Conservation (phyloP, 2,888 invertebrate genomes). For the Chirona hameri region DNA sequence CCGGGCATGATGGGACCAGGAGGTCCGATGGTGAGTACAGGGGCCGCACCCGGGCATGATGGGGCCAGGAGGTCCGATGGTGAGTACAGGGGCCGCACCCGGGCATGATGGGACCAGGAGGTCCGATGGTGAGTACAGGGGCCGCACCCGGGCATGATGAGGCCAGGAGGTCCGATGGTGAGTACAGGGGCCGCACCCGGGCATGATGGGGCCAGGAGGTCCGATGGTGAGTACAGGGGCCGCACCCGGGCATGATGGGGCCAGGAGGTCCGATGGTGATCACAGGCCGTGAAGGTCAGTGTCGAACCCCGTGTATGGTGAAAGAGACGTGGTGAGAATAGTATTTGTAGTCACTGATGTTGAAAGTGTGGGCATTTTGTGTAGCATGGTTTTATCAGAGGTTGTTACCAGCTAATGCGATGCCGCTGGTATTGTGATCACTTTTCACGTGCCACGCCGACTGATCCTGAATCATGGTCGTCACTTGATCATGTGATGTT, state of each 20-base stretch:
- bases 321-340: too few species aligned
- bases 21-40: slow-evolving; percentile 46
- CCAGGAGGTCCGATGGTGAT: slow-evolving; percentile 45
- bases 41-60: slow-evolving; percentile 60
- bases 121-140: slow-evolving; percentile 51
- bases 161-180: slow-evolving; percentile 46
- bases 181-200: slow-evolving; percentile 59
- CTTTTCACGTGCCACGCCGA: too few species aligned
- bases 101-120: slow-evolving; percentile 53
- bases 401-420: too few species aligned
- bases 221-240: slow-evolving; percentile 52
- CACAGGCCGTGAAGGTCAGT: too few species aligned
- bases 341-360: too few species aligned
- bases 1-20: slow-evolving; percentile 56
- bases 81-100: slow-evolving; percentile 58
- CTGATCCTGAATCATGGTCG: too few species aligned
- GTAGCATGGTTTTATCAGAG: too few species aligned
- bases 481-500: too few species aligned
- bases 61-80: slow-evolving; percentile 48
- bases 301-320: too few species aligned
- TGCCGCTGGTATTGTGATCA: too few species aligned
- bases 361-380: too few species aligned
- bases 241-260: slow-evolving; percentile 58
- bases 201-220: slow-evolving; percentile 52
- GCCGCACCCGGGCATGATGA: slow-evolving; percentile 58